These are phyloP conservation scores for Phoebastria nigripes DNA, from an alignment of 2,797 vertebrate species.

Conservation along the genomic window DNA sequence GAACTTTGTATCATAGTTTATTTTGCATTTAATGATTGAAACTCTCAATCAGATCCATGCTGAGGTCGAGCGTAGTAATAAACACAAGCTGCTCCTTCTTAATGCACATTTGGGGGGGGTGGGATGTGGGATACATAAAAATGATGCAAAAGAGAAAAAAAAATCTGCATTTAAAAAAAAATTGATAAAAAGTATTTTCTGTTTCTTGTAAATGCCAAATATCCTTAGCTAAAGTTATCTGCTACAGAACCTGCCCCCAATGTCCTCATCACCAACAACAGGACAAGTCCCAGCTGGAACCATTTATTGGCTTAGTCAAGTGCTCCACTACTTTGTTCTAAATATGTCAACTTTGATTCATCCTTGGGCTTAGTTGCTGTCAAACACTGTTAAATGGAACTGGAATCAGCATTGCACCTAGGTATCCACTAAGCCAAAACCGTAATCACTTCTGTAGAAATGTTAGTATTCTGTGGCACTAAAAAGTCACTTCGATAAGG, in stretches of 20 bases:
- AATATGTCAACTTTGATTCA: conserved; percentile 69
- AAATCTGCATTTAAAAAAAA: background rate
- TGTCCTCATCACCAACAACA: conserved; percentile 10
- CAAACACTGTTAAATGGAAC: conserved; percentile 61
- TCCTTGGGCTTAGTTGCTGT: conserved; percentile 51
- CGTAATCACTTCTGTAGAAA: conserved; percentile 39
- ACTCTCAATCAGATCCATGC: background rate
- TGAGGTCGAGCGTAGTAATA: background rate
- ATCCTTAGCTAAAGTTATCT: background rate
- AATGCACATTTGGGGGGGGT: rapidly evolving
- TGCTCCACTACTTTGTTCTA: conserved; percentile 56
- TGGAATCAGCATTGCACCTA: conserved; percentile 43
- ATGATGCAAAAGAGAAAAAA: background rate
- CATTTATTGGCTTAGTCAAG: conserved; percentile 67
- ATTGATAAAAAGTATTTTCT: background rate
- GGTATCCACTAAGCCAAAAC: conserved; percentile 43
- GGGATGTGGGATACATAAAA: background rate
- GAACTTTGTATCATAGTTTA: background rate
- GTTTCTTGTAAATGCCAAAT: conserved; percentile 1
- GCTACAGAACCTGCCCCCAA: background rate
- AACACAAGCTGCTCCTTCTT: background rate
- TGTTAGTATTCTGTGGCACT: background rate
- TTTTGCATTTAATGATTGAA: background rate
- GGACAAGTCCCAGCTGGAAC: conserved; percentile 64
- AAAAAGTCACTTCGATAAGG: background rate